phyloP scores from a whole-genome alignment of 1,140 invertebrate genomes.

The Nephila pilipes region DNA sequence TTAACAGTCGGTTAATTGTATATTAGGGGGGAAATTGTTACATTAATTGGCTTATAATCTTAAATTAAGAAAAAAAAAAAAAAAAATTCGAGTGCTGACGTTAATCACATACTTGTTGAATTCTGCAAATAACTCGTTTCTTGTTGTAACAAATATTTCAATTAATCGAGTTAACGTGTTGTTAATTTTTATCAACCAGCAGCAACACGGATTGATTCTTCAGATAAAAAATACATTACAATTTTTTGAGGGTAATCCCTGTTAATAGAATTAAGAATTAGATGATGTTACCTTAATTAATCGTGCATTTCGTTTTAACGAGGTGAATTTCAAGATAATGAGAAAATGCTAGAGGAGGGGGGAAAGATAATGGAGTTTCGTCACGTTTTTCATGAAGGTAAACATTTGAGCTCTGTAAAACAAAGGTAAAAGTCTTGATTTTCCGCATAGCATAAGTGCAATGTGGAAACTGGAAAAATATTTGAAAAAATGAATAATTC shows the following conservation, averaged over 20 bases:
- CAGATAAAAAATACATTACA: background rate
- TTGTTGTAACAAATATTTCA: background rate
- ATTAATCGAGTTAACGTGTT: background rate
- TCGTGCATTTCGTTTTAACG: conserved; percentile 3
- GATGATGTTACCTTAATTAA: conserved; percentile 32
- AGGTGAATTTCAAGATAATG: conserved; percentile 17
- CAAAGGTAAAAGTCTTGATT: background rate
- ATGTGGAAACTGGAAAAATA: background rate
- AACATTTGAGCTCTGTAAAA: conserved; percentile 25
- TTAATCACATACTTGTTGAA: background rate
- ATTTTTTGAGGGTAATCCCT: background rate
- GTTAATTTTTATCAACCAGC: conserved; percentile 13
- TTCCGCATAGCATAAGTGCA: background rate
- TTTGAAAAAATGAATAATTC: background rate
- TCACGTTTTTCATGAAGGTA: background rate
- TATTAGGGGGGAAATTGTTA: too few relatives aligned
- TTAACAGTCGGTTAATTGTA: too few relatives aligned
- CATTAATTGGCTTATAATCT: too few relatives aligned
- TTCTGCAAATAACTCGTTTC: background rate
- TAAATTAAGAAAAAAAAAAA: background rate
- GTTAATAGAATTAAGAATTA: conserved; percentile 34
- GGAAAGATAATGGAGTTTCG: conserved; percentile 18
- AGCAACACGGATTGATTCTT: background rate
- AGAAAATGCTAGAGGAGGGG: background rate
- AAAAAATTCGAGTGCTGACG: background rate